A percentile compares a stretch with the other conserved stretches of the same genome.
Evolutionary conservation across 2,888 invertebrate genomes (phyloP).

Genomic region (Leptura quadrifasciata): DNA sequence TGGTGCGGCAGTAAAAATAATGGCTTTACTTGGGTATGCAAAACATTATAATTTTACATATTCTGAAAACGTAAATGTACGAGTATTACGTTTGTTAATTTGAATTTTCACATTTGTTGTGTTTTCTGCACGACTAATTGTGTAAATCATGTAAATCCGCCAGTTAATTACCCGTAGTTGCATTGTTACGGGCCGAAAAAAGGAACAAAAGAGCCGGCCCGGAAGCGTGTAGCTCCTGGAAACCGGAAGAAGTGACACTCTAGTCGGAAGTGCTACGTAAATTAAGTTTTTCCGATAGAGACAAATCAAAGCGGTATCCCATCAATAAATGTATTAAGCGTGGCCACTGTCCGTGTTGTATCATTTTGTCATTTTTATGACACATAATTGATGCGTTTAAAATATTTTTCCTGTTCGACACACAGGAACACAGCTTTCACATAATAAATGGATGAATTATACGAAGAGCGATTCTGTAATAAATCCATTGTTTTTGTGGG

Average conservation of each 20-base stretch:
- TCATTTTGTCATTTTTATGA: constrained; percentile 53
- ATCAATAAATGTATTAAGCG: constrained; percentile 26
- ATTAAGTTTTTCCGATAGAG: constrained; percentile 59
- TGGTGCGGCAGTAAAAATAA: background rate
- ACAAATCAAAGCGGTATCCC: constrained; percentile 34
- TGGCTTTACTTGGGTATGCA: background rate
- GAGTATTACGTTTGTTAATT: constrained; percentile 64
- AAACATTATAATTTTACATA: constrained; percentile 5
- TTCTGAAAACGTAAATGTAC: background rate
- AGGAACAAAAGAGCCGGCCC: constrained; percentile 33
- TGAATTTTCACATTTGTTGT: constrained; percentile 68
- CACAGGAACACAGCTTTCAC: constrained; percentile 42
- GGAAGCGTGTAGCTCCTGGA: constrained; percentile 39
- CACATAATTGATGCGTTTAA: constrained; percentile 52
- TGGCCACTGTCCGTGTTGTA: constrained; percentile 30
- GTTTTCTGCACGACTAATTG: constrained; percentile 71
- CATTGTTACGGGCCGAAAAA: constrained; percentile 57
- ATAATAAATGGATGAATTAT: constrained; percentile 53
- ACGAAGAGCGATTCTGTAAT: constrained; percentile 43
- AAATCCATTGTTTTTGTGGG: constrained; percentile 35
- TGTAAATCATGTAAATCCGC: constrained; percentile 72
- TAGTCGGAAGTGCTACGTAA: constrained; percentile 58
- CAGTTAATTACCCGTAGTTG: constrained; percentile 68
- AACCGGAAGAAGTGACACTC: constrained; percentile 49
- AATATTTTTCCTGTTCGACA: constrained; percentile 57